Base-by-base conservation (phyloP, 2,888 invertebrate genomes). In the Parnassius glacialis region DNA sequence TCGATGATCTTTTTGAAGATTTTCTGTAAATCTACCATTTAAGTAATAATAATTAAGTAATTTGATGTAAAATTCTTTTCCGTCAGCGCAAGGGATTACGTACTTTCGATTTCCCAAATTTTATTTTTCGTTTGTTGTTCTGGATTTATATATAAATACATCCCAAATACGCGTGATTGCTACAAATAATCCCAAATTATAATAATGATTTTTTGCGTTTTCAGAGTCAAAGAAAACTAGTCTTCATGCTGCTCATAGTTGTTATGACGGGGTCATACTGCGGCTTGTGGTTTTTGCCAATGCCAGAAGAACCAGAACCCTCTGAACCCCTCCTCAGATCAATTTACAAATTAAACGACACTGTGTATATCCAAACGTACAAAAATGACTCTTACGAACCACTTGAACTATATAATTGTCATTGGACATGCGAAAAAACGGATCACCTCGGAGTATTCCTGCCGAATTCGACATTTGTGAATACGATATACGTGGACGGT, bases 261-360 rank as follows among this genome's bases (percentile, higher is more conserved):
- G 67, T 91, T 0, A 96, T 96, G 93, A 93, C 94, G 0, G 74
- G 93, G 0, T 94, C 94, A 0, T 96, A 93, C 75, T 93, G 94
- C n/a, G 86, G 93, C 16, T 93, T 96, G 65, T 94, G 94, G 82
- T 94, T 96, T 70, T 84, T 96, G 0, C 74, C 71, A 9, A 67
- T 69, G 66, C 71, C 72, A 0, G 73, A 72, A 7, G 67, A 67
- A n/a, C 62, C 69, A 34, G 63, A 70, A 16, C 69, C 65, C n/a
- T 69, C 74, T 3, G 68, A 73, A 13, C 70, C 72, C 10, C 59
- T 84, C 41, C 34, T 79, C 41, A 76, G 84, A 68, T 77, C 80
- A 42, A 73, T 90, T 1, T 87, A 89, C 71, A 71, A 74, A 65
- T 70, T 90, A 3, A 89, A 90, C 76, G 83, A 90, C 57, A 88